Evolutionary conservation across 92 coral and sea anemone species (phyloP).

Genomic region (Hydrozoanthus gracilis): DNA sequence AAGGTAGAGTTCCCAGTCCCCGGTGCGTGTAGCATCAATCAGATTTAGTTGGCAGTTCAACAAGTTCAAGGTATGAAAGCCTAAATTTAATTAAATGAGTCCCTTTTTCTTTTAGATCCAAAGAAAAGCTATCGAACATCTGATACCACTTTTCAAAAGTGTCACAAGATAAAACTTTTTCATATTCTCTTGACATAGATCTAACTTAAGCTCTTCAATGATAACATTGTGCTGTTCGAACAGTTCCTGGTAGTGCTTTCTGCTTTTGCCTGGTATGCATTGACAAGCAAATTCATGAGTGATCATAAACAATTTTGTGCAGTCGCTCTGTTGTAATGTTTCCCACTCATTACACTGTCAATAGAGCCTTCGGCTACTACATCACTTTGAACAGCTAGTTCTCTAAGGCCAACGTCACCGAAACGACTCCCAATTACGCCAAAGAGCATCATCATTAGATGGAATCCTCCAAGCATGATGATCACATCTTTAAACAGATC

Average conservation of each 20-base stretch:
- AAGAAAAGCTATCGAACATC: not conserved
- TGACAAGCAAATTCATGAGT: slow-evolving; percentile 35
- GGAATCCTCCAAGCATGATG: slow-evolving; percentile 79
- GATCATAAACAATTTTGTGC: slow-evolving; percentile 49
- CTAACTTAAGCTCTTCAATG: not conserved
- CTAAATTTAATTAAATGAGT: not conserved
- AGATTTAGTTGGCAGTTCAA: slow-evolving; percentile 42
- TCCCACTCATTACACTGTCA: slow-evolving; percentile 45
- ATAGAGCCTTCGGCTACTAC: slow-evolving; percentile 41
- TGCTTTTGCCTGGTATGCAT: not conserved
- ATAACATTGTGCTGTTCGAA: too few species aligned
- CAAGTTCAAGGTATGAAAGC: not conserved
- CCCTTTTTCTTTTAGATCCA: not conserved
- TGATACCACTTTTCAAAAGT: not conserved
- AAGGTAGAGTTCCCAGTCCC: slow-evolving; percentile 42
- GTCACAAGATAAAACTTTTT: not conserved
- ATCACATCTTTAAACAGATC: slow-evolving; percentile 57
- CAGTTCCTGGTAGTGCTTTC: too few species aligned
- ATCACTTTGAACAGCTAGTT: slow-evolving; percentile 59
- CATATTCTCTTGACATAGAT: not conserved
- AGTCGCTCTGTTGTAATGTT: slow-evolving; percentile 60
- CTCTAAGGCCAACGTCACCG: slow-evolving; percentile 64
- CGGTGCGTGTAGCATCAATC: slow-evolving; percentile 41
- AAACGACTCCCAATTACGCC: slow-evolving; percentile 65
- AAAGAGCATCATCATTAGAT: slow-evolving; percentile 67